A percentile compares a stretch with the other conserved stretches of the same genome.
phyloP scores from a whole-genome alignment of 2,888 invertebrate genomes.

The Eucera pruinosa region DNA sequence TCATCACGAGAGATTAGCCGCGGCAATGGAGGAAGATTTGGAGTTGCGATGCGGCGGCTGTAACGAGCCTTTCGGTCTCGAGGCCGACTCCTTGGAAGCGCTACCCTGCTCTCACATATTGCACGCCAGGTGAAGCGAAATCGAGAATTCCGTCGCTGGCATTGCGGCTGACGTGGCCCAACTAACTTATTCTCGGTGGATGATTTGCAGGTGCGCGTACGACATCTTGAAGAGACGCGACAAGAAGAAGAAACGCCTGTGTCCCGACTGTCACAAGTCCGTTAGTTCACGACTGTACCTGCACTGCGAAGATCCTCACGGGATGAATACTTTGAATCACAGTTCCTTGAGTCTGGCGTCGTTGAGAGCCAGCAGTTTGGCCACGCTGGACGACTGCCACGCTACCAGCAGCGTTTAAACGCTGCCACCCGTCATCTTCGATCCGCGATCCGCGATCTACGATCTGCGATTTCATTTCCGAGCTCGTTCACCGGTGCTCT shows the following conservation, averaged over 20 bases:
- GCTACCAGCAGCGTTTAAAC: constrained; percentile 83
- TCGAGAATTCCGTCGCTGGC: too few relatives aligned
- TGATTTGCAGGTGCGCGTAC: constrained; percentile 87
- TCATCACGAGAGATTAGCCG: constrained; percentile 90
- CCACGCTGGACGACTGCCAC: constrained; percentile 83
- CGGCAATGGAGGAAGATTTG: constrained; percentile 88
- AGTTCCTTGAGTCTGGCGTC: constrained; percentile 85
- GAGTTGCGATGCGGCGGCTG: constrained; percentile 93
- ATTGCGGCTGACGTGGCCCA: too few relatives aligned
- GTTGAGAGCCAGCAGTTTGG: constrained; percentile 82
- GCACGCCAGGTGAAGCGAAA: constrained; percentile 89
- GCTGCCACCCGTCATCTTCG: not conserved
- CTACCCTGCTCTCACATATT: constrained; percentile 95
- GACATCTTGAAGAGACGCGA: constrained; percentile 88
- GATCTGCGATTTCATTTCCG: constrained; percentile 11
- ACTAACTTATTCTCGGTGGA: too few relatives aligned
- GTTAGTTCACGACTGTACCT: constrained; percentile 88
- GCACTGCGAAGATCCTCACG: constrained; percentile 84
- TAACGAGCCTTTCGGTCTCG: constrained; percentile 90
- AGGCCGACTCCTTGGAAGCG: constrained; percentile 91
- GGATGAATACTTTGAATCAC: constrained; percentile 82
- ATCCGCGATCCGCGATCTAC: too few relatives aligned
- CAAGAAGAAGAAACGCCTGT: constrained; percentile 88
- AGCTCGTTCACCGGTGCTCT: not conserved
- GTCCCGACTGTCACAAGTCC: constrained; percentile 90